Percentiles rank a stretch among this genome's conserved stretches.
phyloP scores from a whole-genome alignment of 1,140 invertebrate genomes.

The Oreohelix idahoensis region DNA sequence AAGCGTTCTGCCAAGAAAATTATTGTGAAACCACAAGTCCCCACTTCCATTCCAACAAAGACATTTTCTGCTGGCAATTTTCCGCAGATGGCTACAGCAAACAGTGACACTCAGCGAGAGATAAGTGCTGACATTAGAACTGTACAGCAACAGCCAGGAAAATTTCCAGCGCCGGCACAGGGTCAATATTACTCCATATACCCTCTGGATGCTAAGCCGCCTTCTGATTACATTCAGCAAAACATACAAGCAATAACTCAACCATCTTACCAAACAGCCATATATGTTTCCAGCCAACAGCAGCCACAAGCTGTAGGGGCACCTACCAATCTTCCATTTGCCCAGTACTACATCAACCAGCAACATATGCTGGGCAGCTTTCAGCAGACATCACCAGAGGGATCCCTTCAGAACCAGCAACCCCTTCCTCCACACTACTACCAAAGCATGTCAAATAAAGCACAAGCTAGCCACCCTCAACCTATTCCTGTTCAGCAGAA shows the following conservation, averaged over 20 bases:
- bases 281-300: not conserved
- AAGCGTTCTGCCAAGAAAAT: slow-evolving; percentile 37
- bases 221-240: not conserved
- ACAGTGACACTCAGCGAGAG: not conserved
- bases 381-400: not conserved
- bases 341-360: not conserved
- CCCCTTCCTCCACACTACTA: not conserved
- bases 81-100: not conserved
- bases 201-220: not conserved
- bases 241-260: not conserved
- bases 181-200: not conserved
- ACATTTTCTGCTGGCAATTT: slow-evolving; percentile 8
- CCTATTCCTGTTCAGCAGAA: not conserved
- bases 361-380: not conserved
- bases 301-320: not conserved
- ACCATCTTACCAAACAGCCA: not conserved
- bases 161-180: not conserved
- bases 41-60: slow-evolving; percentile 18
- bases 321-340: not conserved
- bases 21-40: not conserved
- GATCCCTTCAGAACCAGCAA: not conserved
- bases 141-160: not conserved
- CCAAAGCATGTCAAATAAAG: not conserved
- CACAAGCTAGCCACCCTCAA: not conserved
- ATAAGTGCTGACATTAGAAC: not conserved